phyloP scores from a whole-genome alignment of 2,888 invertebrate genomes.

The Trissolcus japonicus region DNA sequence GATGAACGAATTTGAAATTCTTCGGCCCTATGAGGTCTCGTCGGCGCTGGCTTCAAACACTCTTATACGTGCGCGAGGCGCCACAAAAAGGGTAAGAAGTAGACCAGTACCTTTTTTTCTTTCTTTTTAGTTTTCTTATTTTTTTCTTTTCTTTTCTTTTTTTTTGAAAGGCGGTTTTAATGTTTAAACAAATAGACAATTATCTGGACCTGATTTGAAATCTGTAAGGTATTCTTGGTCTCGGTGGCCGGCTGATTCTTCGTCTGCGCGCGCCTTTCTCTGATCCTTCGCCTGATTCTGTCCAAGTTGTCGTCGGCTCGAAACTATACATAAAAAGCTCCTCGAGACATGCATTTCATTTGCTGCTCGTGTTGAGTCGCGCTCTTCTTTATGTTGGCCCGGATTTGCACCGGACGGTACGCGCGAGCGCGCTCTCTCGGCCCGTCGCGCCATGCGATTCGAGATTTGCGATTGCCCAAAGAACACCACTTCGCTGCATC shows the following conservation, averaged over 20 bases:
- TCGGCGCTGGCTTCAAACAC: constrained; percentile 9
- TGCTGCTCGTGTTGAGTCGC: constrained; percentile 68
- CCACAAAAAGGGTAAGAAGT: constrained; percentile 62
- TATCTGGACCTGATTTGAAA: constrained; percentile 74
- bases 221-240: constrained; percentile 63
- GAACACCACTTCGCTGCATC: constrained; percentile 52
- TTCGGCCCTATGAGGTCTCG: constrained; percentile 20
- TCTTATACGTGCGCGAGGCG: constrained; percentile 42
- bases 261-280: constrained; percentile 30
- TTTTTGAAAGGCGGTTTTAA: constrained; percentile 66
- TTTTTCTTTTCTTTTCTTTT: too few relatives aligned
- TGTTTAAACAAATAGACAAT: constrained; percentile 76
- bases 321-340: constrained; percentile 65
- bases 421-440: constrained; percentile 34
- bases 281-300: constrained; percentile 24
- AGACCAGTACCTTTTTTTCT: constrained; percentile 25
- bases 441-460: constrained; percentile 33
- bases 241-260: constrained; percentile 16
- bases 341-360: constrained; percentile 70
- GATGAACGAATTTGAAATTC: constrained; percentile 33
- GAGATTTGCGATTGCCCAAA: constrained; percentile 56
- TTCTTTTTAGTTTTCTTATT: too few relatives aligned
- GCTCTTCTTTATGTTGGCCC: constrained; percentile 65
- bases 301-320: constrained; percentile 62
- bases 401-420: constrained; percentile 17